Base-by-base conservation (phyloP, 1,140 invertebrate genomes). In the Drosophila malerkotliana region DNA sequence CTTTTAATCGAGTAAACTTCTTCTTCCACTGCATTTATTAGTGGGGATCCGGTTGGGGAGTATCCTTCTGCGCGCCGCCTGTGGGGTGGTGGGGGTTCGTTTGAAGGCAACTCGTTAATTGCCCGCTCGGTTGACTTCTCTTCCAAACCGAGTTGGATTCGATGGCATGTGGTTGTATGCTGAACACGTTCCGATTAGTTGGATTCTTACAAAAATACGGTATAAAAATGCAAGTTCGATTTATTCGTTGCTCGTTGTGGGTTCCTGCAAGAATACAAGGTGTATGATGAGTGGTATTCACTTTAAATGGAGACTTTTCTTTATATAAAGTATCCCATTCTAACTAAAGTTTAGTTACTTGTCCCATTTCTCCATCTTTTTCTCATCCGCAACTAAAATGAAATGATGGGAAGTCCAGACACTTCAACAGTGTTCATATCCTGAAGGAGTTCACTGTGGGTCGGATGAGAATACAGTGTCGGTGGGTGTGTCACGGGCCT, bases 1-100 rank as follows among this genome's bases (percentile, higher is more conserved):
- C 94, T 94, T 95, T 95, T 93, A 95, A 94, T 93, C 94, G 94
- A 93, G 94, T 93, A 92, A 95, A 93, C 93, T 94, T 95, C 93
- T 94, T 95, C 93, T 94, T 94, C 94, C 94, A 95, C 94, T 95
- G 94, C 94, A 95, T 95, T 92, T 91, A 91, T 91, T 91, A 91
- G 90, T 91, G 87, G 90, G 73, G 69, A 81, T 91, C 73, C 84
- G 75, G 71, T 64, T 79, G 76, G 79, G 67, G 77, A 88, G 84
- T 66, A 58, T 41, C 61, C 59, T 77, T 52, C 68, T 49, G 51
- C 56, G 79, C 66, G 59, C 14, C 30, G 14, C 44, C 45, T 47
- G 54, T 59, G 58, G 67, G 68, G 62, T 60, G 49, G 61, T 44
- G 54, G 41, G 53, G 45, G 56, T 49, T 63, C 39, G 59, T 54